Evolutionary conservation across 1,140 invertebrate species (phyloP), one percentile per base, ranked within the genome.

Genomic region (Drosophila sucinea): DNA sequence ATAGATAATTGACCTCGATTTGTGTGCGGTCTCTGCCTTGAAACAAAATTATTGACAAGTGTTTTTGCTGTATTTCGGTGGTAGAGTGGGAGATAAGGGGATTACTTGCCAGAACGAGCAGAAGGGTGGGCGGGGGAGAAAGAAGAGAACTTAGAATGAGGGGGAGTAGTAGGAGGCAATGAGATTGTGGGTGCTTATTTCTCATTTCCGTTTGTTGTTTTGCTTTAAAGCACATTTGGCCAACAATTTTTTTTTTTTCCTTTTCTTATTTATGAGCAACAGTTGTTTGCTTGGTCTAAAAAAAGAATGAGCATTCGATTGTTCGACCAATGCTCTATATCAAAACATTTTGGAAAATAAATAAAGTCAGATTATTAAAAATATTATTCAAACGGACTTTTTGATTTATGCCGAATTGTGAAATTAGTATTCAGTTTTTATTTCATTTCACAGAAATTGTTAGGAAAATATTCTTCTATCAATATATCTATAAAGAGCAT

Each of bases 221-320:
- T 70, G 73, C 44, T 68, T 71, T 71, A 77, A 77, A 78, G 67
- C 64, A 54, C 55, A 77, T 69, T 70, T 71, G 44, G 23, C 23
- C 23, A 51, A 23, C 17, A 17, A 51, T 81, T 29, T 30, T 55
- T 55, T 30, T 55, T 30, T 55, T 30, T 29, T 55, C 8, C 29
- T 55, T 29, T 55, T 55, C 57, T 79, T 87, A 82, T 87, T 87
- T 87, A 87, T 76, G 83, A 72, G 77, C 83, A 87, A 89, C 84
- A 89, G 83, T 87, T 87, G 83, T 69, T 78, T 80, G 62, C 67
- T 30, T 72, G 63, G 10, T n/a, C 29, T 29, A 70, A 63, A 72
- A 72, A 74, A 75, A 68, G 54, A 71, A 70, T 71, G 67, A 54
- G 33, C 54, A 72, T 70, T 56, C 67, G 61, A 41, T 11, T 25